phyloP scores from a whole-genome alignment of 2,797 vertebrate species.

The Heteromormyrus szaboi region DNA sequence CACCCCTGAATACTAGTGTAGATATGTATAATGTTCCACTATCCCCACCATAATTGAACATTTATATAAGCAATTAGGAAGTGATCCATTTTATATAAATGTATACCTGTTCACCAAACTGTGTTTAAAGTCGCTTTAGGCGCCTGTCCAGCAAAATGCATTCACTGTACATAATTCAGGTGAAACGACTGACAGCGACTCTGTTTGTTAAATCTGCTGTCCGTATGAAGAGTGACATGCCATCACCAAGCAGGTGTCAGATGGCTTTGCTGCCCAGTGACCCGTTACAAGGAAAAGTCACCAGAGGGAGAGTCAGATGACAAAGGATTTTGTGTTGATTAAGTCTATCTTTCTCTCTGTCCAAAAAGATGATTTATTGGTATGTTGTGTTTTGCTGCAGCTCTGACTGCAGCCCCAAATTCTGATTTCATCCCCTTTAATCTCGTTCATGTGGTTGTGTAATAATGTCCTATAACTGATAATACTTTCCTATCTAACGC shows the following conservation, averaged over 20 bases:
- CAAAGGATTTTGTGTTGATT: neutral
- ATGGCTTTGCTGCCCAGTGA: neutral
- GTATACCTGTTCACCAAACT: neutral
- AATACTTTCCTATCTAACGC: neutral
- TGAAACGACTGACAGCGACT: neutral
- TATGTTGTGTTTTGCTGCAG: neutral
- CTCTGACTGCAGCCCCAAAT: neutral
- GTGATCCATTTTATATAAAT: neutral
- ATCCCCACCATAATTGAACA: neutral
- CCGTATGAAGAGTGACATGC: neutral
- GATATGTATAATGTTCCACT: neutral
- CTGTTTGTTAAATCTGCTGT: neutral
- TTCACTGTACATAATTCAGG: neutral
- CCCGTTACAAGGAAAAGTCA: neutral
- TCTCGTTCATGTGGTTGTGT: neutral
- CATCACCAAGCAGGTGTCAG: neutral
- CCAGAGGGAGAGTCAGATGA: neutral
- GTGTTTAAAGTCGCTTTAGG: neutral
- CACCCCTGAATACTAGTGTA: neutral
- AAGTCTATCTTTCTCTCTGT: neutral
- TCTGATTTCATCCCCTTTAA: neutral
- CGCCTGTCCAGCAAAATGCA: neutral
- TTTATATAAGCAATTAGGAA: neutral
- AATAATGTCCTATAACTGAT: neutral
- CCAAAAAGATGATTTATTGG: neutral